phyloP scores from a whole-genome alignment of 1,140 invertebrate genomes.

The Drosophila melanogaster region DNA sequence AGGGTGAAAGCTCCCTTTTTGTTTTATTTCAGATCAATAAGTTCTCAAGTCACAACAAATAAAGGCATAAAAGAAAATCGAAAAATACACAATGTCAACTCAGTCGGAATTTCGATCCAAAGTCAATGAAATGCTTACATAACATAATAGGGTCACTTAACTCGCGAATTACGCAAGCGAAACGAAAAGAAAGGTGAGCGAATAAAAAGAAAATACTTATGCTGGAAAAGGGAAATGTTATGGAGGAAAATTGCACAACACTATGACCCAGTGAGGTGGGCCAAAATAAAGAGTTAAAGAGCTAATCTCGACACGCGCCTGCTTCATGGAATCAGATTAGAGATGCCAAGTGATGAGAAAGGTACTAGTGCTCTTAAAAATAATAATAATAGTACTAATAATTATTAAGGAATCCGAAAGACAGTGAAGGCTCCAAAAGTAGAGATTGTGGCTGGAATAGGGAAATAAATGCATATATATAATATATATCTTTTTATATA shows the following conservation, averaged over 20 bases:
- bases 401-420: background rate
- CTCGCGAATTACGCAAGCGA: constrained; percentile 58
- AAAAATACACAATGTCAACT: constrained; percentile 64
- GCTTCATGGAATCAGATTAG: constrained; percentile 1
- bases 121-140: constrained; percentile 77
- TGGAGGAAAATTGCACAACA: constrained; percentile 29
- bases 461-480: background rate
- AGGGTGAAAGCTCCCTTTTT: constrained; percentile 24
- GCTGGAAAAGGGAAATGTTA: constrained; percentile 26
- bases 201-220: constrained; percentile 40
- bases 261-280: constrained; percentile 29
- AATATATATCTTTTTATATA: no score
- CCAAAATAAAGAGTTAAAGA: background rate
- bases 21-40: constrained; percentile 33
- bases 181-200: constrained; percentile 14
- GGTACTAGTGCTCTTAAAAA: background rate
- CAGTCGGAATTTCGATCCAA: constrained; percentile 63
- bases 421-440: background rate
- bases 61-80: constrained; percentile 13
- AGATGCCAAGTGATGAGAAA: background rate
- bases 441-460: background rate
- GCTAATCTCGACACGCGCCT: constrained; percentile 39
- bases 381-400: background rate
- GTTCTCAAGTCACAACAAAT: constrained; percentile 8
- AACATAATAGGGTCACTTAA: constrained; percentile 18